Conservation (phyloP, 2,888 invertebrate species). For the Drosophila flavopinicola region DNA sequence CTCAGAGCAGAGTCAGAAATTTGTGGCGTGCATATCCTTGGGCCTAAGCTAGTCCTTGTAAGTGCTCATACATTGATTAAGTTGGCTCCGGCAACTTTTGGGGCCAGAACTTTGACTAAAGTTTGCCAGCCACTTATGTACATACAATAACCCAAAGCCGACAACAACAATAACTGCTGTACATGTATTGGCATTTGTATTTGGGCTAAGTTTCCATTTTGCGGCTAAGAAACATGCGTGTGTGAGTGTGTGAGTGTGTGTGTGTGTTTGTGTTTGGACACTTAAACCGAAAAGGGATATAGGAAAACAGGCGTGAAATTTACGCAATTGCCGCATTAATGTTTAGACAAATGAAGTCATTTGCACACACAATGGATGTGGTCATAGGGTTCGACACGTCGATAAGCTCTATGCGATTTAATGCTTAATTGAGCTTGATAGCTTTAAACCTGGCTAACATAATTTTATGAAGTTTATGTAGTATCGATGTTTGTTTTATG, state of each 20-base stretch:
- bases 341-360: conserved; percentile 70
- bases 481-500: neutral
- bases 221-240: conserved; percentile 44
- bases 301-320: conserved; percentile 68
- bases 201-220: conserved; percentile 68
- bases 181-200: conserved; percentile 73
- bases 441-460: conserved; percentile 37
- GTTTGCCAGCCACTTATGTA: conserved; percentile 70
- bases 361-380: conserved; percentile 41
- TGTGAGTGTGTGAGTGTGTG: conserved; percentile 7
- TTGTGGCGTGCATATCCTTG: conserved; percentile 35
- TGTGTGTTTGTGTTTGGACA: conserved; percentile 24
- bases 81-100: conserved; percentile 53
- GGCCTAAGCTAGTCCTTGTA: conserved; percentile 58
- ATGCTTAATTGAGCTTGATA: conserved; percentile 55
- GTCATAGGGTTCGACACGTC: conserved; percentile 40
- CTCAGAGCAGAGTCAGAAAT: conserved; percentile 15
- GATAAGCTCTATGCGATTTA: conserved; percentile 61
- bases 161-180: conserved; percentile 22
- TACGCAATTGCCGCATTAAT: conserved; percentile 76
- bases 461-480: conserved; percentile 15
- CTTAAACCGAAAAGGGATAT: conserved; percentile 61
- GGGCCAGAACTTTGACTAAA: conserved; percentile 57
- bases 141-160: conserved; percentile 53
- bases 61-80: conserved; percentile 75